Base-by-base conservation (phyloP, 2,888 invertebrate species). In the Polydrusus pterygomalis region DNA sequence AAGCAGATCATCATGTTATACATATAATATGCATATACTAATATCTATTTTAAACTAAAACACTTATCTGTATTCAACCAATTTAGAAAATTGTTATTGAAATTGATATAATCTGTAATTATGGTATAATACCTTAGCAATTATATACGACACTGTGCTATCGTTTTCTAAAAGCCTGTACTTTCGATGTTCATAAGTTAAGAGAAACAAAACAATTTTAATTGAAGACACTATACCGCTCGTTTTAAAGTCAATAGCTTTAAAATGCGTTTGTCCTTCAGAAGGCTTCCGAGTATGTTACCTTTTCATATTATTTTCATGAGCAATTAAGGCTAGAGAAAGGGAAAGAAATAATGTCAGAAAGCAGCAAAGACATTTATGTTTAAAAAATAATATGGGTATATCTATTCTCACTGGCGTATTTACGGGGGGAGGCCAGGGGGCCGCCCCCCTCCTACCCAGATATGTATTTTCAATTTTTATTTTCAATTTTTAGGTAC, bases 21-120 rank as follows among this genome's bases (percentile, higher is more conserved):
- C 17, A 17, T 47, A 47, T 2, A n/a, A 3, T n/a, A 43, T 15
- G 1, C 17, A 17, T 47, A 47, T 2, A n/a, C 43, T 43, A 13
- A 9, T n/a, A 43, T 3, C n/a, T 47, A 9, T 47, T 47, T n/a
- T 47, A 17, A 47, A 47, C n/a, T 47, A 17, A 47, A 47, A 15
- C 47, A 47, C 47, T 47, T 47, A 45, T 45, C 10, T 45, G 2
- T 10, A 34, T 47, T 17, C 17, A 6, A 8, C 17, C 13, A 7
- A n/a, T 30, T 25, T 13, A 13, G 30, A 54, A n/a, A 20, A 30
- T 25, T 54, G 30, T 54, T 54, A 54, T 30, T 25, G 54, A 54
- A 30, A 30, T 54, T 54, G 54, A 54, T 54, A 54, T 54, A n/a
- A 25, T 54, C 54, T 54, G 8, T 30, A 54, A 54, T 54, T 25